Conservation (phyloP, 2,113 vertebrate species). For the Sinosuthora webbiana region DNA sequence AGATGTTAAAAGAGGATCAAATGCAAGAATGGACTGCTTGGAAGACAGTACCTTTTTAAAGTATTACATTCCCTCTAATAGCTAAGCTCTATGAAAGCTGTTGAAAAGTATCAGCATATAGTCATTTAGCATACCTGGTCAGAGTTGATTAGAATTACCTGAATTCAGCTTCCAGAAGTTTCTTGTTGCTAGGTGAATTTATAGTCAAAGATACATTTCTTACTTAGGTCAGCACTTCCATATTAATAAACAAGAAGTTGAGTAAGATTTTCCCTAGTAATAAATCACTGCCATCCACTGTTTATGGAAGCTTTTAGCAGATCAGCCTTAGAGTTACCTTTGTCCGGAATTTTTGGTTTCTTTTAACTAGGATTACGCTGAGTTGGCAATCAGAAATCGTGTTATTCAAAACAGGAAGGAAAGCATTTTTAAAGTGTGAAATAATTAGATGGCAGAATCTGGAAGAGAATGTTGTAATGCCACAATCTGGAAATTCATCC, state of each 20-base stretch:
- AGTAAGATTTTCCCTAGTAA: not conserved
- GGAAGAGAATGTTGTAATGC: not conserved
- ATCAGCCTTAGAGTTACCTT: not conserved
- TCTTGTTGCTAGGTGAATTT: constrained; percentile 15
- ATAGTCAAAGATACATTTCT: not conserved
- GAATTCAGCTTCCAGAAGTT: not conserved
- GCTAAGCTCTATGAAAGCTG: not conserved
- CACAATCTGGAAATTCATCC: not conserved
- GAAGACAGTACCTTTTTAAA: not conserved
- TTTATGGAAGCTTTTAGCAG: not conserved
- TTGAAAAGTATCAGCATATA: not conserved
- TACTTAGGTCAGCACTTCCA: not conserved
- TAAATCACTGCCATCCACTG: not conserved
- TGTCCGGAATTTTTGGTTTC: not conserved
- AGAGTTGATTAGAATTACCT: not conserved
- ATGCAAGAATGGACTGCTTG: not conserved
- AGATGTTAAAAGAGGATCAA: not conserved
- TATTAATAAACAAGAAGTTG: not conserved
- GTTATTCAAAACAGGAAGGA: not conserved
- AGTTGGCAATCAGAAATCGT: not conserved
- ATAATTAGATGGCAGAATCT: not conserved
- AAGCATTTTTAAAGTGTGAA: not conserved
- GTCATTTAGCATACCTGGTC: not conserved
- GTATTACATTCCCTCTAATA: not conserved
- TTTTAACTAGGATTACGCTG: not conserved